These are phyloP conservation scores for Ctenodactylus gundi DNA, from an alignment of 2,113 vertebrate species.

Conservation along the genomic window DNA sequence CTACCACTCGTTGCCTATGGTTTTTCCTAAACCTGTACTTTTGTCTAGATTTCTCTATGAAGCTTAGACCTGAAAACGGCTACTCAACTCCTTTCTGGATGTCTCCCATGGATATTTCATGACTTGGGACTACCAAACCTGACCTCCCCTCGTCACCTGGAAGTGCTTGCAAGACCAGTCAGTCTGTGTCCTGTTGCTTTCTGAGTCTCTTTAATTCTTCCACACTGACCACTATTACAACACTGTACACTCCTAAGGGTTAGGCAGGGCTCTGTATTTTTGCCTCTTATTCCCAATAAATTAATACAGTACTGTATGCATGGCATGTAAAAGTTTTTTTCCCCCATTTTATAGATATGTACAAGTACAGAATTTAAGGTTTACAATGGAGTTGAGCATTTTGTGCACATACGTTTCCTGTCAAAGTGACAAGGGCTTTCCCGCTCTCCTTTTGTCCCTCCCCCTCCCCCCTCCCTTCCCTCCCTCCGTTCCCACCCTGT, in stretches of 20 bases:
- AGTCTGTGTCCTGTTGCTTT: background rate
- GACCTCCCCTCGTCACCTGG: background rate
- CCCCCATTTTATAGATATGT: no score
- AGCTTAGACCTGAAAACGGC: background rate
- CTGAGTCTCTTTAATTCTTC: background rate
- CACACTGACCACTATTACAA: background rate
- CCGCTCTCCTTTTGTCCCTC: no score
- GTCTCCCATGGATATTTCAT: background rate
- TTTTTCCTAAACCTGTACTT: background rate
- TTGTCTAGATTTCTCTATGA: background rate
- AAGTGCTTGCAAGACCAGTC: background rate
- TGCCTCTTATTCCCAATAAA: background rate
- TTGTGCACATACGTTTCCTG: no score
- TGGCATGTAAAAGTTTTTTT: background rate
- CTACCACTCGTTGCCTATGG: background rate
- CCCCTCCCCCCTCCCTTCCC: no score
- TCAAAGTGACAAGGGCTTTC: no score
- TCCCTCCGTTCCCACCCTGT: no score
- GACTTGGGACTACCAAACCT: background rate
- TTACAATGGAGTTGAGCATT: no score
- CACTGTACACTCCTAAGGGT: background rate
- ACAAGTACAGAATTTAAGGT: no score
- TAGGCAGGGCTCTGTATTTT: background rate
- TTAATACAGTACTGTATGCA: background rate
- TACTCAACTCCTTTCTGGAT: background rate